Base-by-base conservation (phyloP, 2,797 vertebrate genomes). In the Xiphophorus birchmanni region DNA sequence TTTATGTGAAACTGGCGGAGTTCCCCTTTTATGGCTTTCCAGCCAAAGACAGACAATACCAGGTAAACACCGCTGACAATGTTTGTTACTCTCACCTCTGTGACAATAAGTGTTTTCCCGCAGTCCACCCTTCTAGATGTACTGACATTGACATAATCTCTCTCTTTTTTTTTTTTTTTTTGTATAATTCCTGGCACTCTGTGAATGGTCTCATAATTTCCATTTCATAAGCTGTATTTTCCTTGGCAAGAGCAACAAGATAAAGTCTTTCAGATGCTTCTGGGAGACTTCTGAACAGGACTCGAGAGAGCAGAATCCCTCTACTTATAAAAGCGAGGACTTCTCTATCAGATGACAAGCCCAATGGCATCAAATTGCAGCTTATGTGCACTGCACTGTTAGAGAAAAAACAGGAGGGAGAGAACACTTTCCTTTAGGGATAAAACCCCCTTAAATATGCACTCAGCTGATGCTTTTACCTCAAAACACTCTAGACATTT, bases 161-260 rank as follows among this genome's bases (percentile, higher is more conserved):
- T 77, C 83, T 73, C 81, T 90, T 86, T 77, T 81, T 74, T 58
- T 60, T 65, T 45, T 47, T 52, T 23, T 52, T 23, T 52, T 23
- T 52, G 21, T 23, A 94, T 94, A 87, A 94, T 88, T 89, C 89
- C 92, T 94, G 90, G 90, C 89, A 92, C 86, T 90, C 87, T 63
- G 88, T 95, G 89, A 95, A 95, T 93, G 94, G 91, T 89, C 95
- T 97, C 95, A 96, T 93, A 96, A 95, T 96, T 97, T 97, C 96
- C 94, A 96, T 95, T 96, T 96, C 94, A 96, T 90, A 89, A 95
- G 89, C 89, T 8, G 85, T 90, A 92, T 96, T 96, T 95, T 95
- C 82, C 88, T 95, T 96, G 96, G 96, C 95, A 92, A 87, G 82
- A 88, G 84, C 80, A 81, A 81, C 82, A 82, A 89, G 91, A 71